Evolutionary conservation across 2,888 invertebrate genomes (phyloP), one percentile per base, ranked within the genome.

Genomic region (Plagiodera versicolora): DNA sequence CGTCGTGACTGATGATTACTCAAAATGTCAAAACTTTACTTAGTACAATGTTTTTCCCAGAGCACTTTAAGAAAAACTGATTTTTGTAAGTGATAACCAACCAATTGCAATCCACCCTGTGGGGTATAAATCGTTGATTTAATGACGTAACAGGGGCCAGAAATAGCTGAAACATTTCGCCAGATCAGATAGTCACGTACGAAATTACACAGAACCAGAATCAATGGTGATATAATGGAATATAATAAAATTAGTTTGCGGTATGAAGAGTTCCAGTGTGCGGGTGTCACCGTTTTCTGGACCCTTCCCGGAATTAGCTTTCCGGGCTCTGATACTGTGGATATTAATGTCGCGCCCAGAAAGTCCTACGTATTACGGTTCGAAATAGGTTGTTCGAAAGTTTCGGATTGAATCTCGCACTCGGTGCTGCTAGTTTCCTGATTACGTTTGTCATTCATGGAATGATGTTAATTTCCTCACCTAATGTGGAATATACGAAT

Each of bases 201-300:
- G 24, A 54, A 57, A 61, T 61, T 50, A 58, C 54, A 54, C 53
- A 49, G 57, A 45, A 54, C 57, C 56, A 50, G 57, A 18, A 53
- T 55, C 55, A 56, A 58, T 58, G 57, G 58, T 54, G 50, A 61
- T 55, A 58, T 58, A 58, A 61, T 61, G 58, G 54, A 61, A 61
- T 61, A 58, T 58, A 61, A 61, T 45, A 58, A 53, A 61, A 61
- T 57, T 57, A 57, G 53, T 57, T 61, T 53, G 24, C 6, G 10
- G 32, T 2, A 11, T 10, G 11, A 10, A 32, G 32, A 6, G 32
- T 35, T n/a, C 19, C 19, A 51, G 35, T 35, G n/a, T 24, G 52
- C 18, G 24, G 19, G 44, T 44, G 24, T 35, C 52, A 24, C 16
- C 17, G 44, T 53, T 2, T 24, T 20, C 44, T 10, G 24, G 52